phyloP scores from a whole-genome alignment of 1,140 invertebrate genomes.

The Drosophila ohnishii region DNA sequence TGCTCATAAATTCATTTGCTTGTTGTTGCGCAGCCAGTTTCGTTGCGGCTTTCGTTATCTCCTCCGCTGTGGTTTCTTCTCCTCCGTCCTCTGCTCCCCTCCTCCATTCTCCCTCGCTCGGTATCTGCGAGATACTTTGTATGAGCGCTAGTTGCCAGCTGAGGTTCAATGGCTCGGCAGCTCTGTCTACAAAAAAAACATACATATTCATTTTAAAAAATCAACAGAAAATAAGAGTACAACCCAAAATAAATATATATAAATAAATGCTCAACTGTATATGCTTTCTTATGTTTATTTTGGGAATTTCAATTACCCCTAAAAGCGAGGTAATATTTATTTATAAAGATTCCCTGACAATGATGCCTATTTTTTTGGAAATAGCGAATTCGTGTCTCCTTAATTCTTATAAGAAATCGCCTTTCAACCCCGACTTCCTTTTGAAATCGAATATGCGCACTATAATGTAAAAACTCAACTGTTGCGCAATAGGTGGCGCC shows the following conservation, averaged over 20 bases:
- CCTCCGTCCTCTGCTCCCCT: too few relatives aligned
- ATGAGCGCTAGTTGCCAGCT: conserved; percentile 40
- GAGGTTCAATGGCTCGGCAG: conserved; percentile 58
- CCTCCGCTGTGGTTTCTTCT: conserved; percentile 41
- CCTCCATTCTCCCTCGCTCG: neutral
- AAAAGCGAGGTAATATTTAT: neutral
- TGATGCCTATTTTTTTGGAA: neutral
- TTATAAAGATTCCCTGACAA: neutral
- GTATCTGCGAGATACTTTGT: conserved; percentile 52
- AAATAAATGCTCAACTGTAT: neutral
- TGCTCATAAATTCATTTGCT: conserved; percentile 76
- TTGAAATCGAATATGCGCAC: conserved; percentile 59
- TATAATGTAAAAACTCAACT: neutral
- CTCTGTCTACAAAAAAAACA: neutral
- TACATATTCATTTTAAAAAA: neutral
- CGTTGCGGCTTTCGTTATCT: conserved; percentile 60
- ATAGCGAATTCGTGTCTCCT: neutral
- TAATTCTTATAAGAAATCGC: conserved; percentile 53
- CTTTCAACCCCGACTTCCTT: conserved; percentile 41
- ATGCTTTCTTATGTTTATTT: conserved; percentile 2
- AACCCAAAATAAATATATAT: conserved; percentile 7
- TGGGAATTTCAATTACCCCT: neutral
- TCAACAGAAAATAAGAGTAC: neutral
- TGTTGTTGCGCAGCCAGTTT: conserved; percentile 66
- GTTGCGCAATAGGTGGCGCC: conserved; percentile 59